phyloP scores from a whole-genome alignment of 2,888 invertebrate genomes.

The Lacanobia wlatinum region DNA sequence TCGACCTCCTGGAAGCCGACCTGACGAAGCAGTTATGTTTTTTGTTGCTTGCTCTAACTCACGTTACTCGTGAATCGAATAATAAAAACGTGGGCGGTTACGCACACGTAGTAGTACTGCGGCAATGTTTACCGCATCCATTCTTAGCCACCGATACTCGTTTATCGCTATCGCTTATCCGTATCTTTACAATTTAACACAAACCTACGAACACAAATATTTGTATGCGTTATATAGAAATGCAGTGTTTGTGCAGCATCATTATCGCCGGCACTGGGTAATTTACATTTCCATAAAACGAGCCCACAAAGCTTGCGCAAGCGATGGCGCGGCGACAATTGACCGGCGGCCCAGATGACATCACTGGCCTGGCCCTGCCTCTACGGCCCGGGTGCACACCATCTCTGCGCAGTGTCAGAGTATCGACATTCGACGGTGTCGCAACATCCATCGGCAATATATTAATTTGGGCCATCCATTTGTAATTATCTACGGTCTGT shows the following conservation, averaged over 20 bases:
- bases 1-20: conserved; percentile 45
- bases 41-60: conserved; percentile 46
- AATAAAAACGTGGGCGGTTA: conserved; percentile 60
- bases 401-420: conserved; percentile 58
- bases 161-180: conserved; percentile 52
- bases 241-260: conserved; percentile 34
- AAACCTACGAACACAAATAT: conserved; percentile 45
- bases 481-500: conserved; percentile 70
- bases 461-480: conserved; percentile 70
- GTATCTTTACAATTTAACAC: conserved; percentile 53
- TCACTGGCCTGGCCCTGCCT: conserved; percentile 68
- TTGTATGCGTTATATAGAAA: conserved; percentile 47
- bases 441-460: conserved; percentile 68
- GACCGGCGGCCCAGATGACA: conserved; percentile 81
- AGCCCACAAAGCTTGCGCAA: conserved; percentile 60
- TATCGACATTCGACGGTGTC: conserved; percentile 65
- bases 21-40: conserved; percentile 52
- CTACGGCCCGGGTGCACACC: conserved; percentile 37
- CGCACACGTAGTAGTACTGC: conserved; percentile 49
- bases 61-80: conserved; percentile 44
- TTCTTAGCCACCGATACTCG: conserved; percentile 45
- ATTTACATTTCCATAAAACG: conserved; percentile 59
- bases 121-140: conserved; percentile 57
- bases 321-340: conserved; percentile 74
- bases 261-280: conserved; percentile 55